A percentile compares a stretch with the other conserved stretches of the same genome.
phyloP scores from a whole-genome alignment of 2,113 vertebrate genomes.

The Laterallus jamaicensis region DNA sequence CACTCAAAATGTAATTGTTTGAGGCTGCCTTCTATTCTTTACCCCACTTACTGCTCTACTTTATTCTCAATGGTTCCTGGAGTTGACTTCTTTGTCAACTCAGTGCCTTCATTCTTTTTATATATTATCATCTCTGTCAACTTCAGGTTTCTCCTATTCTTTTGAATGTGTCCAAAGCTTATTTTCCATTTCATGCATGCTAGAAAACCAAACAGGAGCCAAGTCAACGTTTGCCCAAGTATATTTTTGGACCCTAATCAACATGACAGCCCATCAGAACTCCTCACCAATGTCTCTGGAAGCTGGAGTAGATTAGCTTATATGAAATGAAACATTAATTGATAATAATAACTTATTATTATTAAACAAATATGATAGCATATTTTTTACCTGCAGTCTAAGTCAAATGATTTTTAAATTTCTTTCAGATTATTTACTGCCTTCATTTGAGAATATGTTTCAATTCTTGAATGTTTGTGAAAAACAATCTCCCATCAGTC shows the following conservation, averaged over 20 bases:
- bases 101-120: background rate
- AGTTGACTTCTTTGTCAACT: background rate
- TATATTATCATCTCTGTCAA: background rate
- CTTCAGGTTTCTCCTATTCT: background rate
- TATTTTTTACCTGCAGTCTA: background rate
- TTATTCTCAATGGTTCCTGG: background rate
- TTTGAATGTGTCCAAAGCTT: background rate
- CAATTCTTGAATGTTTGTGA: background rate
- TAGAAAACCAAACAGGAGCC: background rate
- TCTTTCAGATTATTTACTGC: background rate
- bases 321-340: background rate
- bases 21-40: background rate
- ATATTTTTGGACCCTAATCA: background rate
- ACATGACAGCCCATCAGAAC: background rate
- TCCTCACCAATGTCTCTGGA: rapidly evolving
- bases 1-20: background rate
- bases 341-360: background rate
- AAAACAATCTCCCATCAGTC: background rate
- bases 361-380: background rate
- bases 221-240: background rate
- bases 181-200: background rate
- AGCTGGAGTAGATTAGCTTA: background rate
- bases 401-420: background rate
- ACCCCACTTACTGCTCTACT: background rate
- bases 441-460: background rate